Base-by-base conservation (phyloP, 2,113 vertebrate species). In the Trogon surrucura region DNA sequence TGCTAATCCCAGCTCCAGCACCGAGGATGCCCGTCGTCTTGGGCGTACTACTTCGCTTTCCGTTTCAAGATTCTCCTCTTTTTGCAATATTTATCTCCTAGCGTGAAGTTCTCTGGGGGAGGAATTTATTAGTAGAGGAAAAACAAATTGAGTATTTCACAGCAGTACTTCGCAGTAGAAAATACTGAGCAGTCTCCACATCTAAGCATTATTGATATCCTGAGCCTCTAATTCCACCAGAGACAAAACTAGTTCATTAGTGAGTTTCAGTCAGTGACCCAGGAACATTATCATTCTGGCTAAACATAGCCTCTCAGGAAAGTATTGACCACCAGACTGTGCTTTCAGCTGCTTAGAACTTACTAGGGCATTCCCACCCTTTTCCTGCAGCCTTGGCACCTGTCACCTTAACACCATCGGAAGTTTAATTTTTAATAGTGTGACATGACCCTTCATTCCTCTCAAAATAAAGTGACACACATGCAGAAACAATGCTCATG, bases 361-460 rank as follows among this genome's bases (percentile, higher is more conserved):
- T 36, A 47, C 38, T 80, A 41, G 26, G 21, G 25, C 32, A 50
- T 74, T 64, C 69, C 34, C 9, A 4, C 34, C 72, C 27, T 57
- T 45, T 27, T 66, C 38, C 66, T 23, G 16, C 53, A 73, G 57
- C 71, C 71, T 58, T 62, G 91, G 67, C 73, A 29, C 50, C 29
- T 27, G 16, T 45, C 74, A 34, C 75, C 70, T 44, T 9, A 44
- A 44, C 1, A 38, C 47, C 69, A 41, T 25, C 86, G 44, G 65
- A 20, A 34, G 29, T 56, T 94, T 78, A 77, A 96, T 88, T 65
- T 85, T 94, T 95, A 65, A 80, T 62, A 48, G 66, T 73, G 57
- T 36, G 84, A 67, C 54, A 22, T 4, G 53, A 83, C 87, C 86
- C 79, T 80, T 78, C 61, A 5, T 30, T 66, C 77, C 41, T 73